A percentile compares a stretch with the other conserved stretches of the same genome.
These are phyloP conservation scores for Panthera tigris DNA, from an alignment of 2,113 vertebrate species.

Conservation along the genomic window DNA sequence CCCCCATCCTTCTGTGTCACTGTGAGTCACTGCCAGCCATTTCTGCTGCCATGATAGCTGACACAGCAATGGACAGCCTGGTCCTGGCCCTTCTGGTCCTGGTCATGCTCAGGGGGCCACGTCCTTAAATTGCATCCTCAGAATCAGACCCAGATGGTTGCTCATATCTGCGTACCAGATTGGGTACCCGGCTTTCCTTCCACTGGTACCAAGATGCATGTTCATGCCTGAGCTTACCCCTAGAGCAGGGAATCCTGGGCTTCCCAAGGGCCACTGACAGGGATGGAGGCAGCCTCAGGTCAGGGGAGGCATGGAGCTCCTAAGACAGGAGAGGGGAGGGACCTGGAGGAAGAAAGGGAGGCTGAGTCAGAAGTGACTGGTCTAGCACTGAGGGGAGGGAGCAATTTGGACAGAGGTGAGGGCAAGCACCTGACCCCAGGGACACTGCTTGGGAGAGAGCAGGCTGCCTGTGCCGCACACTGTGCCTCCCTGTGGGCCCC, in stretches of 20 bases:
- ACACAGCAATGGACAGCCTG: not conserved
- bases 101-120: not conserved
- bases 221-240: not conserved
- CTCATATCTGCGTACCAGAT: fast-evolving
- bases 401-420: not conserved
- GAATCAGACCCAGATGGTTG: fast-evolving
- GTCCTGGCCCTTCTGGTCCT: not conserved
- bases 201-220: fast-evolving
- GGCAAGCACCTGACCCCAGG: not conserved
- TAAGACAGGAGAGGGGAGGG: fast-evolving
- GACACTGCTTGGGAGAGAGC: fast-evolving
- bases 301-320: not conserved
- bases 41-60: not conserved
- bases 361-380: not conserved
- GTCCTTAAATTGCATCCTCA: not conserved
- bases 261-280: fast-evolving
- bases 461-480: not conserved
- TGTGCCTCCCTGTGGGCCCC: not conserved
- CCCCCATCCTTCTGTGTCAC: not conserved
- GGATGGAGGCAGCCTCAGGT: not conserved
- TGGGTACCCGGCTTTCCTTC: not conserved
- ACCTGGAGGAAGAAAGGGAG: fast-evolving
- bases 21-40: not conserved
- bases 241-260: not conserved
- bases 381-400: not conserved